Percentiles rank a stretch among this genome's conserved stretches.
These are phyloP conservation scores for Galemys pyrenaicus DNA, from an alignment of 2,113 vertebrate species.

Conservation along the genomic window DNA sequence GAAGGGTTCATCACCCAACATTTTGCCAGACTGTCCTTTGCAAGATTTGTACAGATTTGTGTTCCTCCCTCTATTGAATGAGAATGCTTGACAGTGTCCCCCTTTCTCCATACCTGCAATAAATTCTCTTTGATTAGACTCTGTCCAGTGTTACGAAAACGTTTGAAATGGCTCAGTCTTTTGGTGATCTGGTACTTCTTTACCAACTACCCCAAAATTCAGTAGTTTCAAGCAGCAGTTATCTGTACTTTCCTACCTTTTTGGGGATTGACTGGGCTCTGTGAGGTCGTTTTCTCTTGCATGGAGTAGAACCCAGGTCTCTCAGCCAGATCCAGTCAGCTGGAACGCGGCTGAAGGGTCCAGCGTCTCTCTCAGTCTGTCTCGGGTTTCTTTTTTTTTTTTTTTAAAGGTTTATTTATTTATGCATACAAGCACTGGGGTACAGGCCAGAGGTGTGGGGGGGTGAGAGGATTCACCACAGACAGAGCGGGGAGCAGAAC, in stretches of 20 bases:
- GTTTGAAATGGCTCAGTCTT: neutral
- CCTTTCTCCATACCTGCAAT: neutral
- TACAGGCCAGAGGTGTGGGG: too few relatives aligned
- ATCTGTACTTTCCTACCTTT: neutral
- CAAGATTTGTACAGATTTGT: neutral
- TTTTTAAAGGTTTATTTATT: too few relatives aligned
- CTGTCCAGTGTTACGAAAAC: too few relatives aligned
- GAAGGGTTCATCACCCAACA: neutral
- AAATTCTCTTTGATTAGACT: neutral
- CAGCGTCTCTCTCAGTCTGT: neutral
- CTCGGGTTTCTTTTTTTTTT: too few relatives aligned
- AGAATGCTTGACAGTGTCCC: neutral
- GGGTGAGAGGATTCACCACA: too few relatives aligned
- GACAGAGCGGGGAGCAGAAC: too few relatives aligned
- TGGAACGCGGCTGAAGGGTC: neutral
- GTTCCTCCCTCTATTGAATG: neutral
- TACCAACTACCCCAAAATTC: neutral
- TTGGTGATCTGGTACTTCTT: neutral
- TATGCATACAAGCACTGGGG: too few relatives aligned
- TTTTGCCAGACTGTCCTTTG: slow-evolving; percentile 26
- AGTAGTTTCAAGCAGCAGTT: neutral
- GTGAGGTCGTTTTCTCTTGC: neutral
- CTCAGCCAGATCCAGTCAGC: neutral
- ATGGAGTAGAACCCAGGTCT: neutral
- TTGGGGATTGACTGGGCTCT: neutral